Evolutionary conservation across 53 echinoderm and acorn worm genomes (phyloP).

Genomic region (Holothuria scabra): DNA sequence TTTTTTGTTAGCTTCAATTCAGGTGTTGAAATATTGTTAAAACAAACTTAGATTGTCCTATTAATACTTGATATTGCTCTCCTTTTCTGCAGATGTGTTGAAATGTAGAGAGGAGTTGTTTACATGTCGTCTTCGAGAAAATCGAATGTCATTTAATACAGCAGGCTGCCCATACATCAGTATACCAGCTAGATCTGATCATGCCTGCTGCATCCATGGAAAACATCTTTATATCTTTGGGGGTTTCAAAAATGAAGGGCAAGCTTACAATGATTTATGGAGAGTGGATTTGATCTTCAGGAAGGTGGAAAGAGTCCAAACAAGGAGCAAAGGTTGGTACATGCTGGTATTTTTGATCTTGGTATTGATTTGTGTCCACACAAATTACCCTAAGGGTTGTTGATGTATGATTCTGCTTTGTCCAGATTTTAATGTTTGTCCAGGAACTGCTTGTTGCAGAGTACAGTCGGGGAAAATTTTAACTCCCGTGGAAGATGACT

Average conservation of each 20-base stretch:
- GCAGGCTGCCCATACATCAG: conserved; percentile 27
- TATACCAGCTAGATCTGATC: conserved; percentile 39
- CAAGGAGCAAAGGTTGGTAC: conserved; percentile 19
- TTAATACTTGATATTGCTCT: too few relatives aligned
- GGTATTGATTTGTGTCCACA: too few relatives aligned
- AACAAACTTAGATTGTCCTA: too few relatives aligned
- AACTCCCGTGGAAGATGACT: too few relatives aligned
- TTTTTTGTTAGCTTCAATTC: too few relatives aligned
- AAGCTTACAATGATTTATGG: conserved; percentile 44
- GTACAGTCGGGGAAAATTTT: too few relatives aligned
- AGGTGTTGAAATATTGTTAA: too few relatives aligned
- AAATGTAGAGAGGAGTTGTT: conserved; percentile 4
- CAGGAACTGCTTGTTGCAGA: too few relatives aligned
- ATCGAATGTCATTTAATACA: conserved; percentile 16
- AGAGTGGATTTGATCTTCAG: conserved; percentile 22
- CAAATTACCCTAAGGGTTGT: too few relatives aligned
- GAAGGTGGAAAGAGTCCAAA: conserved; percentile 29
- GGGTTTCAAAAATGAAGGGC: conserved; percentile 42
- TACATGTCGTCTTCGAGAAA: conserved; percentile 13
- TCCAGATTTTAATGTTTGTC: too few relatives aligned
- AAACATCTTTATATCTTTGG: conserved; percentile 19
- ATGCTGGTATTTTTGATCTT: too few relatives aligned
- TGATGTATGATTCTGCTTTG: too few relatives aligned
- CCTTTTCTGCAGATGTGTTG: conserved; percentile 13
- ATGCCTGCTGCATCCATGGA: conserved; percentile 35